Base-by-base conservation (phyloP, 37 sponge, comb jelly and placozoan species). In the Geodia barretti region DNA sequence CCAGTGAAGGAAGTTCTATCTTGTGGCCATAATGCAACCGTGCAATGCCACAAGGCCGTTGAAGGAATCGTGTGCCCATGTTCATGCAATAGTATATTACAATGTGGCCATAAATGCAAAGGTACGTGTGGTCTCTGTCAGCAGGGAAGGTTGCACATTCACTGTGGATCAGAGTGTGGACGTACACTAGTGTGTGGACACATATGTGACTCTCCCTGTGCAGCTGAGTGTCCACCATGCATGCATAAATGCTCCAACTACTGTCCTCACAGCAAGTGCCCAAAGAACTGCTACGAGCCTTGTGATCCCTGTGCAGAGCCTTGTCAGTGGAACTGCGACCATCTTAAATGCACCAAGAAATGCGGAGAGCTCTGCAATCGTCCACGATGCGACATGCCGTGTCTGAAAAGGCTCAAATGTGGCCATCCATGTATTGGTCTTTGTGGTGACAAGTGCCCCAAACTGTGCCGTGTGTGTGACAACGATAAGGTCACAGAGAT, bases 371-470 rank as follows among this genome's bases (percentile, higher is more conserved):
- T 37, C 17, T 95, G 95, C 69, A 62, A 92, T 43, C 86, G 95
- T 26, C 92, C 84, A 25, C 76, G 63, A 31, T 95, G 96, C 80
- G 34, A 92, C 37, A 38, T 39, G 29, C 74, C 82, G 0, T 93
- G 93, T 34, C n/a, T n/a, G n/a, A 14, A 2, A 35, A 79, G 83
- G 73, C 4, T 32, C 39, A 75, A 62, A 54, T 95, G 96, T 86
- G 74, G 78, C 5, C 96, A 95, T 41, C 84, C 60, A 5, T 95
- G 96, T 58, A 89, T 95, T 86, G 96, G 96, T 0, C 82, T 95
- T 2, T 95, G 96, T 89, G 96, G 96, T 34, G 96, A 95, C 67
- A 39, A 60, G 28, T 95, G 96, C 39, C 96, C 96, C 0, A 74
- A 41, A 0, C 70, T 76, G 36, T 95, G 96, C 59, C 70, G 87